These are phyloP conservation scores for Nipponia nippon DNA, from an alignment of 2,113 vertebrate species.

Conservation along the genomic window DNA sequence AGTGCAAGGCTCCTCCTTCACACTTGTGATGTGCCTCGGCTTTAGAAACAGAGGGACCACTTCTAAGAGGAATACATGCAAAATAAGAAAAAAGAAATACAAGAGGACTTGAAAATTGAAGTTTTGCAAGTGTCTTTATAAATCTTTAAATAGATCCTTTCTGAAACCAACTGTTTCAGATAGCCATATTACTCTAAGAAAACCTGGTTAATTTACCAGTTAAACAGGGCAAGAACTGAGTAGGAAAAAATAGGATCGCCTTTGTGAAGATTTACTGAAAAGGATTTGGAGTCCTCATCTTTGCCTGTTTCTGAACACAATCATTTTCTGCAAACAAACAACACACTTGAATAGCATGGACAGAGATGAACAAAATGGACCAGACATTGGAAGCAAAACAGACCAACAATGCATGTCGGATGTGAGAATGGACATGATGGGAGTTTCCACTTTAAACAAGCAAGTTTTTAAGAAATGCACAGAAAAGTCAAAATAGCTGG, in stretches of 20 bases:
- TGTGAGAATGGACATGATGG: neutral
- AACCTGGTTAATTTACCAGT: neutral
- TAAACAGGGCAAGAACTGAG: neutral
- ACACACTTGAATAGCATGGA: neutral
- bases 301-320: neutral
- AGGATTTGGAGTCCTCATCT: neutral
- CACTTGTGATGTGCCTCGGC: neutral
- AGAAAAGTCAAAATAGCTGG: neutral
- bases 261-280: neutral
- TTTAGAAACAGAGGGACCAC: neutral
- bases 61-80: neutral
- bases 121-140: neutral
- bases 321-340: neutral
- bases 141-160: neutral
- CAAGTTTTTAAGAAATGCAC: neutral
- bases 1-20: neutral
- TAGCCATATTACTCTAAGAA: neutral
- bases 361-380: neutral
- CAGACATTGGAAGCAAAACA: neutral
- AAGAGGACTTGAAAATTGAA: neutral
- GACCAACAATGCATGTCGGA: neutral
- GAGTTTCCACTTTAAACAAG: neutral
- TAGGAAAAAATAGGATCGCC: neutral
- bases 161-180: neutral
- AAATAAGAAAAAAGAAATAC: neutral